Evolutionary conservation across 2,113 vertebrate species (phyloP).

Genomic region (Acrocephalus arundinaceus): DNA sequence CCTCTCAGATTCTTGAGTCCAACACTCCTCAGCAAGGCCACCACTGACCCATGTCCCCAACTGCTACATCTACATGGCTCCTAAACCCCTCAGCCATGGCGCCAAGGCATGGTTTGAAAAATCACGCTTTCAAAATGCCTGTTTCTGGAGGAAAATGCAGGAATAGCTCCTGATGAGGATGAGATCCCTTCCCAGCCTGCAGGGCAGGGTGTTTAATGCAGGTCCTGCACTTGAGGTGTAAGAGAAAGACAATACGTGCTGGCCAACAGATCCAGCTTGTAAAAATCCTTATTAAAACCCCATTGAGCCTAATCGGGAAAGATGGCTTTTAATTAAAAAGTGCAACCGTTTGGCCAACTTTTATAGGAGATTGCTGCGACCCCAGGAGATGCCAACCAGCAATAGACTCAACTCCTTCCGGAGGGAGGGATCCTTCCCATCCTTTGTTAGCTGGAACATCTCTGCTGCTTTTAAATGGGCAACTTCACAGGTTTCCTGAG

Average conservation of each 20-base stretch:
- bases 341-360: constrained; percentile 35
- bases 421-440: constrained; percentile 1
- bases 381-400: constrained; percentile 51
- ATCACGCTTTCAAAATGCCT: fast-evolving
- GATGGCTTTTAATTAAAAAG: constrained; percentile 70
- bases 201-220: not conserved
- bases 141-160: not conserved
- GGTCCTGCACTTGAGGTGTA: not conserved
- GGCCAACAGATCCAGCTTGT: constrained; percentile 41
- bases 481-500: constrained; percentile 40
- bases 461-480: constrained; percentile 24
- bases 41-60: fast-evolving
- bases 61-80: fast-evolving
- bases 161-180: fast-evolving
- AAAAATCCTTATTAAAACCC: constrained; percentile 68
- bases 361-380: constrained; percentile 5
- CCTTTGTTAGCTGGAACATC: constrained; percentile 24
- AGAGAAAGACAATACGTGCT: not conserved
- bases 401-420: not conserved
- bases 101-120: fast-evolving
- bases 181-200: not conserved
- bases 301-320: constrained; percentile 4
- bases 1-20: not conserved
- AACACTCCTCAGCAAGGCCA: not conserved
- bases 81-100: not conserved